phyloP scores from a whole-genome alignment of 1,140 invertebrate species.

The Berghia stephanieae region DNA sequence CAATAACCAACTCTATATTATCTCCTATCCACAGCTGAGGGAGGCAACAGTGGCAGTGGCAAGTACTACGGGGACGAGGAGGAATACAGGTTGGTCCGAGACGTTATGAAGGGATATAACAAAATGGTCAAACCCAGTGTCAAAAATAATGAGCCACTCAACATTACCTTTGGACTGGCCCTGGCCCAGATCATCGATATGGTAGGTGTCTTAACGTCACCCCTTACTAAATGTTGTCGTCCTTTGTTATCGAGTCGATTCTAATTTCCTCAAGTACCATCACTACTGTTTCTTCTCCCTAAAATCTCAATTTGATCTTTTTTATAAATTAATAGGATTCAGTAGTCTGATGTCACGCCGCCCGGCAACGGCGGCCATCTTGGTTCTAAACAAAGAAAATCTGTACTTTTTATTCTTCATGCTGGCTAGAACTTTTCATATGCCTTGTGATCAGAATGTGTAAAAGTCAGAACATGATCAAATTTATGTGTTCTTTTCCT shows the following conservation, averaged over 20 bases:
- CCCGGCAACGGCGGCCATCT: too few relatives aligned
- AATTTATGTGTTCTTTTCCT: too few relatives aligned
- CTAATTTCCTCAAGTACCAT: neutral
- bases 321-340: too few relatives aligned
- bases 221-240: neutral
- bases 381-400: too few relatives aligned
- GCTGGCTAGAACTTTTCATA: too few relatives aligned
- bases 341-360: too few relatives aligned
- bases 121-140: slow-evolving; percentile 94
- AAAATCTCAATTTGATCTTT: too few relatives aligned
- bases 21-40: neutral
- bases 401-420: too few relatives aligned
- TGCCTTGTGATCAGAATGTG: too few relatives aligned
- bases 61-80: slow-evolving; percentile 68
- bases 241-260: neutral
- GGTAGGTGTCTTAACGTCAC: slow-evolving; percentile 79
- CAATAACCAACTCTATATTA: neutral
- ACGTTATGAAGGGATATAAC: slow-evolving; percentile 95
- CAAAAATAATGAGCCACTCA: slow-evolving; percentile 94
- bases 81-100: slow-evolving; percentile 93
- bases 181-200: slow-evolving; percentile 99
- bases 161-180: slow-evolving; percentile 96
- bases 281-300: neutral
- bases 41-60: neutral
- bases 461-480: too few relatives aligned